phyloP scores from a whole-genome alignment of 2,113 vertebrate genomes.

The Galeopterus variegatus region DNA sequence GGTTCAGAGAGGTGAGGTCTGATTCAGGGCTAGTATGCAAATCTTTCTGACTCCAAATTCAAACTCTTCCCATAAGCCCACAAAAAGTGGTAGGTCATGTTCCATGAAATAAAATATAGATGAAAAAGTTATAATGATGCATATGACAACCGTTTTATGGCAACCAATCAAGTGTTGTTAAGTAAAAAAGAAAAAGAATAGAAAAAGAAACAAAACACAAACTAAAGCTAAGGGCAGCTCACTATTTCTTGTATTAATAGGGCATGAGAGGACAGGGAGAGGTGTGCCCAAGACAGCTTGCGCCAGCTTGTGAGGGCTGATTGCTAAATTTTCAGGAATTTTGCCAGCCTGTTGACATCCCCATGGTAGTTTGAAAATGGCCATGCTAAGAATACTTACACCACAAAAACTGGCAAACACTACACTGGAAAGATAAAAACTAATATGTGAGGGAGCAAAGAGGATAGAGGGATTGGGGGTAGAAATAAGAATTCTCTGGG shows the following conservation, averaged over 20 bases:
- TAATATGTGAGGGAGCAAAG: background rate
- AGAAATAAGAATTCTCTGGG: background rate
- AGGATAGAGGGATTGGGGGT: background rate
- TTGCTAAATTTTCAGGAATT: background rate
- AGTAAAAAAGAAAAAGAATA: background rate
- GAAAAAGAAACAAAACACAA: background rate
- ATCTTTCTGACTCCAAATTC: background rate
- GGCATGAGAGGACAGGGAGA: rapidly evolving
- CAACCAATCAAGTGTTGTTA: background rate
- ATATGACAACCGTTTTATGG: background rate
- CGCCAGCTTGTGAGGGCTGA: background rate
- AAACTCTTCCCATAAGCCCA: background rate
- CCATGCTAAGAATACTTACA: background rate
- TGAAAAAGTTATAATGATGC: background rate
- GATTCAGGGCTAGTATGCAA: background rate
- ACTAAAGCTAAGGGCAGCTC: background rate
- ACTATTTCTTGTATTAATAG: background rate
- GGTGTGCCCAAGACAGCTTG: background rate
- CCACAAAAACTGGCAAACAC: background rate
- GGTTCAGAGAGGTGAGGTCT: background rate
- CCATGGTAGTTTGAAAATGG: background rate
- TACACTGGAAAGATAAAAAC: background rate
- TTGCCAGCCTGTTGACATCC: background rate
- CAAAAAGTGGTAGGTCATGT: background rate
- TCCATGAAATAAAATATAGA: background rate